These are phyloP conservation scores for Zophobas atratus DNA, from an alignment of 1,140 invertebrate genomes.

Conservation along the genomic window DNA sequence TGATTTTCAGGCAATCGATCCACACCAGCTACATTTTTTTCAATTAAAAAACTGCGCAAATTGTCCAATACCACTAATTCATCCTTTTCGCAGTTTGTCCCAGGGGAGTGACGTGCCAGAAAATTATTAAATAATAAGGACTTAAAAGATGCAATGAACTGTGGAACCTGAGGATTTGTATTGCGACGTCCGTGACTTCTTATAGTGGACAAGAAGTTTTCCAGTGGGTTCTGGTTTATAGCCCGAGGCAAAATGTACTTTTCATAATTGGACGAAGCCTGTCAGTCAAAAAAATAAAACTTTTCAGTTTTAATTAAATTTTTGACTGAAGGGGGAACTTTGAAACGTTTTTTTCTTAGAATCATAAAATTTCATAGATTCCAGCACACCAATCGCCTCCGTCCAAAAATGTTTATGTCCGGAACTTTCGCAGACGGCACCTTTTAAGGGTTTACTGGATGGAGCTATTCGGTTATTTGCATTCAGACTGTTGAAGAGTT, in stretches of 20 bases:
- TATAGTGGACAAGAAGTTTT: slow-evolving; percentile 61
- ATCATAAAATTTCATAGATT: background rate
- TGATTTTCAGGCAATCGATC: background rate
- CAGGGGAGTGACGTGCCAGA: slow-evolving; percentile 44
- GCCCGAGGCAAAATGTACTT: slow-evolving; percentile 38
- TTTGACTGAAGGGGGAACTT: slow-evolving; percentile 31
- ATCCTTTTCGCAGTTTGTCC: slow-evolving; percentile 52
- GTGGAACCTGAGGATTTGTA: slow-evolving; percentile 10
- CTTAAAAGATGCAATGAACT: slow-evolving; percentile 51
- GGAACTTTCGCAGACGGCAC: slow-evolving; percentile 31
- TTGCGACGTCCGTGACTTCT: slow-evolving; percentile 36
- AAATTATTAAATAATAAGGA: slow-evolving; percentile 51
- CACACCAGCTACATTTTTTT: background rate
- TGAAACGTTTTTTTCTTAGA: slow-evolving; percentile 31
- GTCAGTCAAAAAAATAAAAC: slow-evolving; percentile 31
- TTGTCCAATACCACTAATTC: slow-evolving; percentile 32
- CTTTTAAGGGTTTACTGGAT: slow-evolving; percentile 46
- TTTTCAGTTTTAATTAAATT: slow-evolving; percentile 49
- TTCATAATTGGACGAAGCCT: background rate
- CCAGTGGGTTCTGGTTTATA: slow-evolving; percentile 60
- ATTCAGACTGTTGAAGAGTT: slow-evolving; percentile 53
- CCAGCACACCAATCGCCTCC: slow-evolving; percentile 17
- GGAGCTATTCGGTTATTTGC: slow-evolving; percentile 41
- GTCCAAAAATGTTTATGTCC: slow-evolving; percentile 45
- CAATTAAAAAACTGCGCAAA: background rate